A percentile compares a stretch with the other conserved stretches of the same genome.
Conservation (phyloP, 2,888 invertebrate genomes). For the Hololepta plana region DNA sequence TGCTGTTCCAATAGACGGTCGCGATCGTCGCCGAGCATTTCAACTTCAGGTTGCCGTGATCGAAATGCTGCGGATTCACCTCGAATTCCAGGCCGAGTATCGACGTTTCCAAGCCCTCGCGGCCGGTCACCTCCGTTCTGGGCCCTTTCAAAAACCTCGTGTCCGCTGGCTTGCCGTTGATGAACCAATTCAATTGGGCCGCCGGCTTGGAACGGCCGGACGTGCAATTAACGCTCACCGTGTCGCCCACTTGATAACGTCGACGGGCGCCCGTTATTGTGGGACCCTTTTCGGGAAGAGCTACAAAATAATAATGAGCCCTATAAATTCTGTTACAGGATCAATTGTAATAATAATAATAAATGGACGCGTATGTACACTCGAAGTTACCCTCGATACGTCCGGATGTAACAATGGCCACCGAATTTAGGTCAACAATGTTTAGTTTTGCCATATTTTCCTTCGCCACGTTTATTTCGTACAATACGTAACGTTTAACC, state of each 20-base stretch:
- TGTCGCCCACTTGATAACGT: conserved; percentile 67
- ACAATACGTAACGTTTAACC: too few relatives aligned
- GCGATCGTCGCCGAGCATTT: conserved; percentile 81
- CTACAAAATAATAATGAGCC: conserved; percentile 37
- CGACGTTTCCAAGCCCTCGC: conserved; percentile 58
- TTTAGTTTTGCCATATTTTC: too few relatives aligned
- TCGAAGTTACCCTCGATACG: too few relatives aligned
- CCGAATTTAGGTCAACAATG: too few relatives aligned
- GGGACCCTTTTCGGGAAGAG: conserved; percentile 66
- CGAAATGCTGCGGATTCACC: conserved; percentile 65
- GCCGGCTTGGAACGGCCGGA: conserved; percentile 69
- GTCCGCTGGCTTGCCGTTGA: conserved; percentile 59
- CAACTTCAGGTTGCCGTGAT: conserved; percentile 68
- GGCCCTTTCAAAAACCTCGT: conserved; percentile 30
- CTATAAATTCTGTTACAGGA: too few relatives aligned
- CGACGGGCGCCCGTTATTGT: conserved; percentile 62
- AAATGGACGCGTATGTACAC: too few relatives aligned
- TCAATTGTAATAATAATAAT: too few relatives aligned
- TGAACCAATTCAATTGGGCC: conserved; percentile 69
- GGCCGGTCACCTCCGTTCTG: conserved; percentile 33
- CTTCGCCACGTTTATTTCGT: too few relatives aligned
- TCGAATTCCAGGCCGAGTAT: conserved; percentile 63
- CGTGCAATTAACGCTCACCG: conserved; percentile 69
- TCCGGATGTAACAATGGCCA: too few relatives aligned
- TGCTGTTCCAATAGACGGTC: conserved; percentile 70